Evolutionary conservation across 2,888 invertebrate genomes (phyloP).

Genomic region (Lysandra coridon): DNA sequence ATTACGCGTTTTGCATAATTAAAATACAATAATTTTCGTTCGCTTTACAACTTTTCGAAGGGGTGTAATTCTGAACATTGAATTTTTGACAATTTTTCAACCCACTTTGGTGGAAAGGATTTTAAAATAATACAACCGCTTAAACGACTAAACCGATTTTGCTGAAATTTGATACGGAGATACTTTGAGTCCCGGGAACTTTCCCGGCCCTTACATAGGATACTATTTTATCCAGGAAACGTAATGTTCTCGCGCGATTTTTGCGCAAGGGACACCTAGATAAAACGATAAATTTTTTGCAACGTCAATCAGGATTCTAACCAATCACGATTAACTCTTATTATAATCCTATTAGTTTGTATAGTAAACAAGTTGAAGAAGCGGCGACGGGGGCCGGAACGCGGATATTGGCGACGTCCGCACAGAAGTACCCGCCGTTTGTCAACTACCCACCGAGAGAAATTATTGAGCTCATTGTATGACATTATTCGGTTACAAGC

Average conservation of each 20-base stretch:
- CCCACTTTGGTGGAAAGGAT: background rate
- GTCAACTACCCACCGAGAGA: constrained; percentile 52
- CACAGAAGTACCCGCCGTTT: constrained; percentile 47
- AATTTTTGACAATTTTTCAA: background rate
- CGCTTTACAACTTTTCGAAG: background rate
- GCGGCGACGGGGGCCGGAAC: background rate
- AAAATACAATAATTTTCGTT: constrained; percentile 17
- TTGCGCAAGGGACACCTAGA: too few species aligned
- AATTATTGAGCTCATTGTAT: constrained; percentile 44
- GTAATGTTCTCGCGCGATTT: too few species aligned
- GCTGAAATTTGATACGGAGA: too few species aligned
- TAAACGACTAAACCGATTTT: too few species aligned
- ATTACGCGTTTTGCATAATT: constrained; percentile 21
- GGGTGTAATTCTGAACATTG: background rate
- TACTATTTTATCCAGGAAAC: too few species aligned
- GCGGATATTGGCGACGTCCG: constrained; percentile 9
- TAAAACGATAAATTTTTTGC: too few species aligned
- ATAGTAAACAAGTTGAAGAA: background rate
- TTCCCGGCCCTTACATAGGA: too few species aligned
- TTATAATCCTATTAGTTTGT: background rate
- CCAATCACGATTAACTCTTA: background rate
- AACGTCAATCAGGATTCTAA: background rate
- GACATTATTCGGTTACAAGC: too few species aligned
- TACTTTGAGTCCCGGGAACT: too few species aligned
- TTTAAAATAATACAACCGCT: too few species aligned